Conservation (phyloP, 2,113 vertebrate genomes). For the Scomber japonicus region DNA sequence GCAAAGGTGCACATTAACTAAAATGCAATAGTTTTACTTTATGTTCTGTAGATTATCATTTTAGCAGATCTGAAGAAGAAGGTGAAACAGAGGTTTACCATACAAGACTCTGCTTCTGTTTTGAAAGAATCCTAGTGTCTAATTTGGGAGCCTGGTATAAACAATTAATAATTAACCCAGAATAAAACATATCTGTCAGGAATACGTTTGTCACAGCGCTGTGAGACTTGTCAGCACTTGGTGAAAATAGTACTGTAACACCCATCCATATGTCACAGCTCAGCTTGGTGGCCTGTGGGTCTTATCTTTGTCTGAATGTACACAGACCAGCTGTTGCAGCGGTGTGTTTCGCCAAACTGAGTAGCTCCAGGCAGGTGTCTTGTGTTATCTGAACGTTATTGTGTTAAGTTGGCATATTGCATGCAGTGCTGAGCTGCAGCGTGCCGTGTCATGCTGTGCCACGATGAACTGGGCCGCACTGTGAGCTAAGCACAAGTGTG, state of each 20-base stretch:
- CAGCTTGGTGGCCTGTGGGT: slow-evolving; percentile 57
- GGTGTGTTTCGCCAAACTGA: slow-evolving; percentile 38
- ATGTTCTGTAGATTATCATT: not conserved
- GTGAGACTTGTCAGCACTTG: slow-evolving; percentile 54
- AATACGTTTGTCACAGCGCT: slow-evolving; percentile 28
- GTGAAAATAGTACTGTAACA: slow-evolving; percentile 64
- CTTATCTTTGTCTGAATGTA: slow-evolving; percentile 34
- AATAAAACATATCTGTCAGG: slow-evolving; percentile 65
- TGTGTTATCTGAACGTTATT: slow-evolving; percentile 63
- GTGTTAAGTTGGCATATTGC: slow-evolving; percentile 70
- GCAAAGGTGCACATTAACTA: too few species aligned
- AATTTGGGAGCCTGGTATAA: slow-evolving; percentile 34
- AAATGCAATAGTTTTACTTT: too few species aligned
- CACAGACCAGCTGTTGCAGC: slow-evolving; percentile 64
- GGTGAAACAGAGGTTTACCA: not conserved
- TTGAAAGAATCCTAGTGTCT: slow-evolving; percentile 23
- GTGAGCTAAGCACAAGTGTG: slow-evolving; percentile 54
- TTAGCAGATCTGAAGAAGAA: not conserved
- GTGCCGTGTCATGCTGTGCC: slow-evolving; percentile 65
- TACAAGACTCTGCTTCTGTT: not conserved
- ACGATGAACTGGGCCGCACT: slow-evolving; percentile 62
- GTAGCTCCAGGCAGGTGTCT: slow-evolving; percentile 56
- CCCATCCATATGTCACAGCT: slow-evolving; percentile 68
- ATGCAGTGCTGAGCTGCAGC: slow-evolving; percentile 55
- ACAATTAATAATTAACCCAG: slow-evolving; percentile 55